Evolutionary conservation across 2,113 vertebrate genomes (phyloP), one percentile per base, ranked within the genome.

Genomic region (Aegotheles bennettii): DNA sequence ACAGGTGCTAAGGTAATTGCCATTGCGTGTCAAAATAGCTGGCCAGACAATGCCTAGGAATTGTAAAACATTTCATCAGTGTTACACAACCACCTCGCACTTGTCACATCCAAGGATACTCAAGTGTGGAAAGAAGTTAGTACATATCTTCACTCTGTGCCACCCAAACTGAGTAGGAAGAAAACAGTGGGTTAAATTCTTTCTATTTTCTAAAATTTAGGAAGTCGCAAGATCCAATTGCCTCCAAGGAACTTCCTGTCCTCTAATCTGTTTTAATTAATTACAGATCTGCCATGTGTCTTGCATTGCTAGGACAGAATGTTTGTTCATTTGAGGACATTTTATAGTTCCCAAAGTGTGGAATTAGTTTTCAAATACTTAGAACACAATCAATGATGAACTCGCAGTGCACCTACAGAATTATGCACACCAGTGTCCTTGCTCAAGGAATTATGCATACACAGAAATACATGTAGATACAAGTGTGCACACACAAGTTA

Each of bases 141-240:
- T 4, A 11, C 0, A 0, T 16, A 54, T 29, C 36, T n/a, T 50
- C 26, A 0, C 17, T 12, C 14, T 33, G 45, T 69, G 50, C 29
- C 63, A 73, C 31, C 18, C 57, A 40, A 79, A 16, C 67, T 40
- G 75, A 80, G 90, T 63, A 81, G 88, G 86, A 90, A 88, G 94
- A 61, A 70, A 53, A 20, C 2, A 5, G 29, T 63, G 83, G 25
- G 33, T 75, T 80, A 54, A 47, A 77, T 50, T 17, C 75, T 92
- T 36, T 1, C 4, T 47, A 36, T 73, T 78, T 93, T 47, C 79
- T 64, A 50, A 88, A 59, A 47, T 75, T 75, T 35, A 76, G 11
- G 21, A 60, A 90, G 53, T 59, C 3, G 2, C 45, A 76, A 26
- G 14, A 64, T 50, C 17, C 65, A 45, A 78, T 45, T 83, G 40